Evolutionary conservation across 2,888 invertebrate genomes (phyloP).

Genomic region (Epistrophella euchroma): DNA sequence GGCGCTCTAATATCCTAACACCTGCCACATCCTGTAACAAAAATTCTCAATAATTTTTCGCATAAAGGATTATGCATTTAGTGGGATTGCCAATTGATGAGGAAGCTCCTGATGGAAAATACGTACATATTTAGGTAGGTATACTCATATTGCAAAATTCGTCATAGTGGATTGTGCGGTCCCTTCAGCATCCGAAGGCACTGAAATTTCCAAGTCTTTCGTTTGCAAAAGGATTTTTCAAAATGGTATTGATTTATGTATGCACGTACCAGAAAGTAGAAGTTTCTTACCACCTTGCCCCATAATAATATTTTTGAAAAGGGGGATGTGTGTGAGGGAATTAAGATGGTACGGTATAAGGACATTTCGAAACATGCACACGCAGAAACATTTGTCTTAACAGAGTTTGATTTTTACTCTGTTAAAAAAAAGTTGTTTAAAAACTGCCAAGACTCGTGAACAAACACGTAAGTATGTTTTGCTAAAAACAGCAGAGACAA

Average conservation of each 20-base stretch:
- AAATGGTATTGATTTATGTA: constrained; percentile 27
- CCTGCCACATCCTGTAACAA: constrained; percentile 33
- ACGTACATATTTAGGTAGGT: no score
- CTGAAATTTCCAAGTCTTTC: constrained; percentile 1
- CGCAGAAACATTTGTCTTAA: no score
- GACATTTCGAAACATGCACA: constrained; percentile 22
- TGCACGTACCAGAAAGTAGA: constrained; percentile 25
- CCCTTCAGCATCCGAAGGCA: constrained; percentile 4
- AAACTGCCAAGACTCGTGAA: no score
- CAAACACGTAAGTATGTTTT: no score
- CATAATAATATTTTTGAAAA: constrained; percentile 4
- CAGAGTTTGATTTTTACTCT: no score
- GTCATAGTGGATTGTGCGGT: constrained; percentile 19
- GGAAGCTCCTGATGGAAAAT: not conserved
- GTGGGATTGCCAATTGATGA: constrained; percentile 35
- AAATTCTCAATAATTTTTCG: constrained; percentile 39
- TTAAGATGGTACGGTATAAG: constrained; percentile 13
- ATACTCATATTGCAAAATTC: no score
- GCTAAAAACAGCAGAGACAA: no score
- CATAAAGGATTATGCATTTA: constrained; percentile 42
- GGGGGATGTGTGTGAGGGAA: constrained; percentile 1
- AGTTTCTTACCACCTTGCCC: constrained; percentile 11
- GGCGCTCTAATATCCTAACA: constrained; percentile 17
- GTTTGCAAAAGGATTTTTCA: not conserved
- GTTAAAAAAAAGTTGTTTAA: no score